Percentiles rank a stretch among this genome's conserved stretches.
Evolutionary conservation across 2,113 vertebrate species (phyloP).

Genomic region (Lutjanus erythropterus): DNA sequence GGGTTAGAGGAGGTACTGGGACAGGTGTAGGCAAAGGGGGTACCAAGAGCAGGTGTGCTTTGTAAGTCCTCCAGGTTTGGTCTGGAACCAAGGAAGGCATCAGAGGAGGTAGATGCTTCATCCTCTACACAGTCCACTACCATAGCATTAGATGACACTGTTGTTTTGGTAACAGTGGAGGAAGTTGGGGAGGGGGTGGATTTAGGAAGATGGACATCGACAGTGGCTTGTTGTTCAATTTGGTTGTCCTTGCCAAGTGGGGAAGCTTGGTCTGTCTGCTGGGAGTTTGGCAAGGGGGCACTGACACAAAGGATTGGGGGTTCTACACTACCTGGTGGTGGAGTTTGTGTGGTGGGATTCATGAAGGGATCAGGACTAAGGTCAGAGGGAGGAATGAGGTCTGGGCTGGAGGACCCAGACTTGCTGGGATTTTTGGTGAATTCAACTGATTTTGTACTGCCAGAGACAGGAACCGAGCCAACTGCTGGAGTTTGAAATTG

Average conservation of each 20-base stretch:
- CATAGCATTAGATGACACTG: slow-evolving; percentile 43
- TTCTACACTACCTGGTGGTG: slow-evolving; percentile 65
- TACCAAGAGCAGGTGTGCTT: slow-evolving; percentile 74
- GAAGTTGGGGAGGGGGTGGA: slow-evolving; percentile 52
- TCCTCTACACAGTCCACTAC: slow-evolving; percentile 52
- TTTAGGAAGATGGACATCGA: slow-evolving; percentile 29
- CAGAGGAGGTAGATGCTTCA: slow-evolving; percentile 60
- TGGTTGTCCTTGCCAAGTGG: slow-evolving; percentile 45
- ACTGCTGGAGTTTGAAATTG: slow-evolving; percentile 54
- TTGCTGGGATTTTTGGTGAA: slow-evolving; percentile 53
- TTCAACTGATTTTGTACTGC: slow-evolving; percentile 47
- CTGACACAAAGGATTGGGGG: slow-evolving; percentile 79
- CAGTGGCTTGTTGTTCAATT: slow-evolving; percentile 52
- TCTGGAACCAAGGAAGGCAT: slow-evolving; percentile 62
- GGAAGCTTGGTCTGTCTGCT: slow-evolving; percentile 43
- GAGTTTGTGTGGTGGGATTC: slow-evolving; percentile 65
- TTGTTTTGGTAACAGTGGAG: slow-evolving; percentile 63
- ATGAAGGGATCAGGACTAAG: slow-evolving; percentile 79
- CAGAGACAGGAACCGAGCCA: slow-evolving; percentile 32
- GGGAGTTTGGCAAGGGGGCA: slow-evolving; percentile 48
- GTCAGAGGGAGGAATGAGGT: slow-evolving; percentile 74
- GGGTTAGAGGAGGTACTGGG: slow-evolving; percentile 72
- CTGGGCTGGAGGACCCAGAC: slow-evolving; percentile 74
- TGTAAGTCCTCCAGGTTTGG: slow-evolving; percentile 80
- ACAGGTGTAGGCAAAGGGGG: slow-evolving; percentile 61